Evolutionary conservation across 2,113 vertebrate genomes (phyloP), one percentile per base, ranked within the genome.

Genomic region (Mobula hypostoma): DNA sequence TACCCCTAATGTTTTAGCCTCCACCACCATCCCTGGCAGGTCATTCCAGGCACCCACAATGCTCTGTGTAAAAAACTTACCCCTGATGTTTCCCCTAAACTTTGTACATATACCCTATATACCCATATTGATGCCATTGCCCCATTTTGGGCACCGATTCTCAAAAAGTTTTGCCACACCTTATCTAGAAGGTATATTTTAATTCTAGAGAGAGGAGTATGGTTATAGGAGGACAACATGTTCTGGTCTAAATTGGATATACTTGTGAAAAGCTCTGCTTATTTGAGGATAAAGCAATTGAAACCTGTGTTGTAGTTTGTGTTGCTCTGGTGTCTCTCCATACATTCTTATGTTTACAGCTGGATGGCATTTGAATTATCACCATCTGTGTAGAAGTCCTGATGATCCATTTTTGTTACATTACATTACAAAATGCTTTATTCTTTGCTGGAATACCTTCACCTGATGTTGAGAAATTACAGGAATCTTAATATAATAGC

Each of bases 251-350:
- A 58, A 94, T 27, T 56, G 94, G 72, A 24, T 74, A 92, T 76
- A 91, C 94, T 48, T 48, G 93, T 11, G 14, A 63, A 3, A 94
- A 94, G 0, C 36, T 94, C 1, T 88, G 94, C 11, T 77, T 90
- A 14, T 79, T 94, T 56, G 21, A 82, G 40, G 70, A 91, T 4
- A 94, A 94, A 21, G 8, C 63, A 48, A 94, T 68, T 21, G 95
- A 0, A 95, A 95, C 79, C 80, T 91, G 32, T 48, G 48, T 48
- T 1, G 48, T 48, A 94, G 77, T n/a, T 7, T 94, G 1, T 78
- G 95, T 12, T 21, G 95, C 27, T n/a, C 94, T 12, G 95, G 94
- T 56, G 95, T 88, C 58, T 77, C 94, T 7, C 92, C 94, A 48
- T 36, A 94, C 68, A 74, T 94, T 94, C n/a, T 36, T 95, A 36